Conservation (phyloP, 2,797 vertebrate species). For the Schizopygopsis pylzovi region DNA sequence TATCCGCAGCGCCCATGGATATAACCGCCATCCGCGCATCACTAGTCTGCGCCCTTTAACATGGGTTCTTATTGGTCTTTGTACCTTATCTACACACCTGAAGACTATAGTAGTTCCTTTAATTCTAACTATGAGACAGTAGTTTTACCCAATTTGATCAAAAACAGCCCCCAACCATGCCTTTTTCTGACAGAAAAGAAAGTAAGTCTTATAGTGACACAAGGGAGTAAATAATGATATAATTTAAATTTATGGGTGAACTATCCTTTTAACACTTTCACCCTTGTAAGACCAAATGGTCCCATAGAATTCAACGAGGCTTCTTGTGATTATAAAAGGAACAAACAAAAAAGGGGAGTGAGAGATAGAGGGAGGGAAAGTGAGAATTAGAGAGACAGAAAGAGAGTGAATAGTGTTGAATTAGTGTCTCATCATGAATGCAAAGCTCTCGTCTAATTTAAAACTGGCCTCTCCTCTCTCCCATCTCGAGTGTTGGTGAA, state of each 20-base stretch:
- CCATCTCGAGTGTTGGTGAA: neutral
- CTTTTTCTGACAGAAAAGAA: neutral
- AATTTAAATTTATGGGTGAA: neutral
- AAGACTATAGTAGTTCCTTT: neutral
- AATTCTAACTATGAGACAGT: neutral
- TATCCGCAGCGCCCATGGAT: too few species aligned
- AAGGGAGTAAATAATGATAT: neutral
- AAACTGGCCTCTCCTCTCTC: constrained; percentile 30
- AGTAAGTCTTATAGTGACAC: neutral
- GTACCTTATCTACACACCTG: neutral
- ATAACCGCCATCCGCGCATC: too few species aligned
- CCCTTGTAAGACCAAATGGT: constrained; percentile 21
- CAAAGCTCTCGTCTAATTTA: constrained; percentile 51
- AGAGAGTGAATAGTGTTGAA: constrained; percentile 28
- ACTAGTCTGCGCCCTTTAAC: neutral
- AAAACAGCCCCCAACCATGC: neutral
- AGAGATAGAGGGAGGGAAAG: constrained; percentile 27
- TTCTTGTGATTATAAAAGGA: constrained; percentile 7
- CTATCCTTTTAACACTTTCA: constrained; percentile 62
- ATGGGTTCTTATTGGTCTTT: neutral
- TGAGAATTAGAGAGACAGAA: constrained; percentile 5
- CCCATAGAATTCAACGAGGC: constrained; percentile 51
- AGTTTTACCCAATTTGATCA: neutral
- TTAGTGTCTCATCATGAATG: constrained; percentile 53
- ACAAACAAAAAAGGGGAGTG: neutral